Evolutionary conservation across 1,140 invertebrate species (phyloP).

Genomic region (Steinernema feltiae): DNA sequence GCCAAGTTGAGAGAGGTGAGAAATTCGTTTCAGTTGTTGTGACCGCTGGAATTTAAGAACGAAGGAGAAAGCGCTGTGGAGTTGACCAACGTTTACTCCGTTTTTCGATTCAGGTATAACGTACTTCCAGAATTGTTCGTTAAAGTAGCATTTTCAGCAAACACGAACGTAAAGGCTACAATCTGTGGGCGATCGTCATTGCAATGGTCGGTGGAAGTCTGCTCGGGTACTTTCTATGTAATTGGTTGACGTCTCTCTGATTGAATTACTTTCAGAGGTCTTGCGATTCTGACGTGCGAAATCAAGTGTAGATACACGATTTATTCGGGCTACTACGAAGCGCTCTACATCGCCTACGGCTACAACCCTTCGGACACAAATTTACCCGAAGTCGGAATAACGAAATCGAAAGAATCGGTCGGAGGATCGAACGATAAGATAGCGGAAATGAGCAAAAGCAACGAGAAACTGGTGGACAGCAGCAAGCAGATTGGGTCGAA

Average conservation of each 20-base stretch:
- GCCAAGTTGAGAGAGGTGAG: neutral
- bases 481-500: no score
- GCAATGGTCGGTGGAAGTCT: neutral
- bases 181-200: neutral
- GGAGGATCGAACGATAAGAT: no score
- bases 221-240: neutral
- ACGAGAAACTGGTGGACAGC: no score
- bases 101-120: neutral
- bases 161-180: neutral
- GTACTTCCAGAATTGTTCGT: neutral
- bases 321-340: neutral
- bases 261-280: no score
- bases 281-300: neutral
- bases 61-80: neutral
- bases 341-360: neutral
- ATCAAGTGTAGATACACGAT: neutral
- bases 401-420: no score
- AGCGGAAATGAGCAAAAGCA: no score
- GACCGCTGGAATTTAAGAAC: neutral
- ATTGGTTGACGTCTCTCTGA: neutral
- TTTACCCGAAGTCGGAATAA: no score
- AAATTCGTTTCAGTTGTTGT: neutral
- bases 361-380: neutral
- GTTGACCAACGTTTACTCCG: neutral
- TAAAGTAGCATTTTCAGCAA: neutral